These are phyloP conservation scores for Mesocentrotus franciscanus DNA, from an alignment of 53 echinoderm and acorn worm species.

Conservation along the genomic window DNA sequence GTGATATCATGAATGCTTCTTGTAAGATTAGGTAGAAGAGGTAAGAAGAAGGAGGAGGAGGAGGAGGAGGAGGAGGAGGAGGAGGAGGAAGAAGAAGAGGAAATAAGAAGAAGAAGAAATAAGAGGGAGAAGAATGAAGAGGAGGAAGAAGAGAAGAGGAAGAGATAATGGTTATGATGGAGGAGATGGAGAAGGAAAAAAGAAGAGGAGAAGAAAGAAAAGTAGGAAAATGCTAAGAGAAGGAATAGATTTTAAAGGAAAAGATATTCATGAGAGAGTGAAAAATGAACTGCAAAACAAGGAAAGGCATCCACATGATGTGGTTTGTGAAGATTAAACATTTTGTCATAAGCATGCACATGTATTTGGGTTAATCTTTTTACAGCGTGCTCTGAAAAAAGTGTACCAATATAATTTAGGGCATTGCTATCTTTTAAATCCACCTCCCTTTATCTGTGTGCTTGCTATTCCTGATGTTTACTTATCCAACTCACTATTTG, in stretches of 20 bases:
- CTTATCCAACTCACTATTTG: not conserved
- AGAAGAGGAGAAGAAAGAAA: too few relatives aligned
- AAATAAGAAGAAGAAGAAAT: not conserved
- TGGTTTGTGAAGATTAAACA: not conserved
- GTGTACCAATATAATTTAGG: not conserved
- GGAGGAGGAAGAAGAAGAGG: not conserved
- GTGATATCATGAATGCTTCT: conserved; percentile 3
- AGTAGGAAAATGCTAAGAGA: too few relatives aligned
- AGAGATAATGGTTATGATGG: not conserved
- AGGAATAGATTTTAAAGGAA: too few relatives aligned
- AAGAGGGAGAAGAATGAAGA: not conserved
- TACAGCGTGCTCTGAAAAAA: not conserved
- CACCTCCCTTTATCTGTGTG: not conserved
- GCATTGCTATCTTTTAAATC: conserved; percentile 19
- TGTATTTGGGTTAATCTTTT: not conserved
- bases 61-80: not conserved
- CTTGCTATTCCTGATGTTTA: conserved; percentile 23
- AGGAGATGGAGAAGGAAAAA: not conserved
- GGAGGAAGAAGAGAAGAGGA: not conserved
- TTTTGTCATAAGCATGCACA: not conserved
- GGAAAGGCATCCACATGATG: not conserved
- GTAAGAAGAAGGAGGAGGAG: not conserved
- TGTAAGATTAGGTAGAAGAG: not conserved
- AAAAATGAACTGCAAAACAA: not conserved
- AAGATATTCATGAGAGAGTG: not conserved